Evolutionary conservation across 2,888 invertebrate genomes (phyloP).

Genomic region (Philaethria dido): DNA sequence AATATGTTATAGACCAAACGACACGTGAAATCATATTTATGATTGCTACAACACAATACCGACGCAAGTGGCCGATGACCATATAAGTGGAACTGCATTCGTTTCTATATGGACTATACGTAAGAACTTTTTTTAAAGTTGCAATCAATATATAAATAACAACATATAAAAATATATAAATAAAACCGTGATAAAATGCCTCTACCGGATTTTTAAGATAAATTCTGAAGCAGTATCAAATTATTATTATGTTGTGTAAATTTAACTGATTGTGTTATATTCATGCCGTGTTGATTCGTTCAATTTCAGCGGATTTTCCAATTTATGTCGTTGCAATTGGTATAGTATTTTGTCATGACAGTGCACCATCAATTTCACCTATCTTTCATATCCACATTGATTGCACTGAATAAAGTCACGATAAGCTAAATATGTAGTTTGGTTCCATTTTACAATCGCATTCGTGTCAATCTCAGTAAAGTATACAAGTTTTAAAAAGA

Average conservation of each 20-base stretch:
- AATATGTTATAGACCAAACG: too few species aligned
- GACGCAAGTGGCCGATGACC: too few species aligned
- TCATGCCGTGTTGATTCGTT: slow-evolving; percentile 25
- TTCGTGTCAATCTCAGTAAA: slow-evolving; percentile 15
- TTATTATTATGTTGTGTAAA: slow-evolving; percentile 12
- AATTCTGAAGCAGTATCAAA: not conserved
- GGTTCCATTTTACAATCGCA: slow-evolving; percentile 15
- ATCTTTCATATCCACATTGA: slow-evolving; percentile 43
- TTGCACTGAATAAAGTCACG: slow-evolving; percentile 45
- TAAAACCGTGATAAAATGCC: too few species aligned
- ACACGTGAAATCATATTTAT: too few species aligned
- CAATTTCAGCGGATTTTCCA: slow-evolving; percentile 35
- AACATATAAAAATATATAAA: too few species aligned
- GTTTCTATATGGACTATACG: too few species aligned
- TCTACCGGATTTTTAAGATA: not conserved
- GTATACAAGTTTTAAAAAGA: slow-evolving; percentile 12
- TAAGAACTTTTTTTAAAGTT: too few species aligned
- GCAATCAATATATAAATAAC: too few species aligned
- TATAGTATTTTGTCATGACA: slow-evolving; percentile 42
- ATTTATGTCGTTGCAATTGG: slow-evolving; percentile 40
- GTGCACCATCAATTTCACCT: slow-evolving; percentile 44
- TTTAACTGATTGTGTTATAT: slow-evolving; percentile 19
- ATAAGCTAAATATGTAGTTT: slow-evolving; percentile 36
- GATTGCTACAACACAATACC: too few species aligned
- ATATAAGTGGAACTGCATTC: too few species aligned